Percentiles rank a stretch among this genome's conserved stretches.
phyloP scores from a whole-genome alignment of 2,888 invertebrate genomes.

The Artemia sp. region DNA sequence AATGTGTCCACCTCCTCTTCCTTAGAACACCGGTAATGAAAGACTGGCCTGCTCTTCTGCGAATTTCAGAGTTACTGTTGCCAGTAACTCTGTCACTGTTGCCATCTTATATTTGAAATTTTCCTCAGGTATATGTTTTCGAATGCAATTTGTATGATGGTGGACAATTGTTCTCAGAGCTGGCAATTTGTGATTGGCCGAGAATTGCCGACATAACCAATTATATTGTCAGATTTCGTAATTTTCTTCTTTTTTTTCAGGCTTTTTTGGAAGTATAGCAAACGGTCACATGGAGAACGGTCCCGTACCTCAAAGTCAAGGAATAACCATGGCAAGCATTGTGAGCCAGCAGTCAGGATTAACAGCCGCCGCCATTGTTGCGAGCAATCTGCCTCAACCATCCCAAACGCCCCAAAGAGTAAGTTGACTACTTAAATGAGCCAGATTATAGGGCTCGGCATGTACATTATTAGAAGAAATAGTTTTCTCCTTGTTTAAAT shows the following conservation, averaged over 20 bases:
- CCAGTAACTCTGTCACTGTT: too few species aligned
- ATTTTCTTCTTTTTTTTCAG: not conserved
- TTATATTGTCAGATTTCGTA: too few species aligned
- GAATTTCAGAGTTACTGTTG: too few species aligned
- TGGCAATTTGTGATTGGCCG: too few species aligned
- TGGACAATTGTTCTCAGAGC: too few species aligned
- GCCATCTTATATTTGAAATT: too few species aligned
- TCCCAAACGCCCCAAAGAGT: conserved; percentile 25
- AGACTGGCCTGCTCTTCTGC: too few species aligned
- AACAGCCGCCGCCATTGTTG: conserved; percentile 23
- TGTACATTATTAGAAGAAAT: not conserved
- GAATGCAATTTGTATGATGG: too few species aligned
- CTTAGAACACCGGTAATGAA: too few species aligned
- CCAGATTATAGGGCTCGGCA: conserved; percentile 19
- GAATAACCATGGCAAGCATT: conserved; percentile 14
- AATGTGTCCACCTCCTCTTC: too few species aligned
- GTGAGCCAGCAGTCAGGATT: not conserved
- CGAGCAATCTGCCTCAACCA: conserved; percentile 21
- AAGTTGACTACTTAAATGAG: conserved; percentile 22
- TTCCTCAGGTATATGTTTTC: too few species aligned
- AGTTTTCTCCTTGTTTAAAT: not conserved
- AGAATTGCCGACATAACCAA: too few species aligned
- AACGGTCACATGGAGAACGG: conserved; percentile 9
- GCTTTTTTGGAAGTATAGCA: not conserved
- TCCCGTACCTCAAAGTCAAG: conserved; percentile 9